Percentiles rank a stretch among this genome's conserved stretches.
phyloP scores from a whole-genome alignment of 2,888 invertebrate species.

The Trachelus tabidus region DNA sequence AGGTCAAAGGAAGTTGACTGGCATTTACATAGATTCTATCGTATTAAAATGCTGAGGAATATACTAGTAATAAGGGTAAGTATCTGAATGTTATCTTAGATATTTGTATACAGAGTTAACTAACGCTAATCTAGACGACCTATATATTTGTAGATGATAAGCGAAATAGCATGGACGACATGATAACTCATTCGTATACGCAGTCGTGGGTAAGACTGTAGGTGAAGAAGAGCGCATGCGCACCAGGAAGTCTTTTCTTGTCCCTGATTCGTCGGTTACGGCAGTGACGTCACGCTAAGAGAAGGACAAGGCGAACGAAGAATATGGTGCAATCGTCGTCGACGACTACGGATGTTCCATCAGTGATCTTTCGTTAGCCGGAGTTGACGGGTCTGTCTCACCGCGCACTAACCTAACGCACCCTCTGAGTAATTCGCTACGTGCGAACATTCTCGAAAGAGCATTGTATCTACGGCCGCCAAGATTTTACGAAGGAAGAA shows the following conservation, averaged over 20 bases:
- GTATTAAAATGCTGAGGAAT: neutral
- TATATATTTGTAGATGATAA: slow-evolving; percentile 26
- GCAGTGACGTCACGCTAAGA: neutral
- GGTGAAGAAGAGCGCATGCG: neutral
- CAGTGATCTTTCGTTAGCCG: neutral
- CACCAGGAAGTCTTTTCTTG: neutral
- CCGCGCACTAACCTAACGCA: neutral
- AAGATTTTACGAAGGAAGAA: slow-evolving; percentile 65
- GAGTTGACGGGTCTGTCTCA: neutral
- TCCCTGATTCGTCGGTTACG: neutral
- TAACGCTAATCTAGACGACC: neutral
- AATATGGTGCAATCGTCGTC: slow-evolving; percentile 1
- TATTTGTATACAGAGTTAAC: neutral
- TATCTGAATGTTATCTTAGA: neutral
- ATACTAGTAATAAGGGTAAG: neutral
- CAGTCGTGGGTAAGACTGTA: neutral
- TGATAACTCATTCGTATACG: neutral
- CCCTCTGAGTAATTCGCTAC: neutral
- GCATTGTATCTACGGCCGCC: slow-evolving; percentile 36
- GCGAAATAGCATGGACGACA: slow-evolving; percentile 11
- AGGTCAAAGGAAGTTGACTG: neutral
- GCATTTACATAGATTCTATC: neutral
- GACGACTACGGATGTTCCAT: neutral
- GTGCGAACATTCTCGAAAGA: slow-evolving; percentile 24
- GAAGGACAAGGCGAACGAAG: neutral